phyloP scores from a whole-genome alignment of 2,888 invertebrate species.

The Octodonta nipae region DNA sequence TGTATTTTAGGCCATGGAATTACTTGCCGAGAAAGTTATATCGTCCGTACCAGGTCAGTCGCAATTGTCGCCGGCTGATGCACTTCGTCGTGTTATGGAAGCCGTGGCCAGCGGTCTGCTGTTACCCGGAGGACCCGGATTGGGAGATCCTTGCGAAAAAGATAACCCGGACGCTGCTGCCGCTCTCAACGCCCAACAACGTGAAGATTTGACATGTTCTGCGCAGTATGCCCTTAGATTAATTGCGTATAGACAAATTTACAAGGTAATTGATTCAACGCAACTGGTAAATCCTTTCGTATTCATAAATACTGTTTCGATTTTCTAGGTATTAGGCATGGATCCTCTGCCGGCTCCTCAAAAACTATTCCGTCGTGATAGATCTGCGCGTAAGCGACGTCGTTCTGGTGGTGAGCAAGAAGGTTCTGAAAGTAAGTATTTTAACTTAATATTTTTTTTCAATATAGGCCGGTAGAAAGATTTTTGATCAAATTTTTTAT shows the following conservation, averaged over 20 bases:
- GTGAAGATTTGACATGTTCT: constrained; percentile 91
- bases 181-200: constrained; percentile 73
- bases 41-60: constrained; percentile 57
- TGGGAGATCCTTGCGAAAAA: constrained; percentile 96
- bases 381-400: constrained; percentile 73
- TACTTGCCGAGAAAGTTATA: constrained; percentile 88
- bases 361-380: constrained; percentile 56
- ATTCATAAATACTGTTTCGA: too few species aligned
- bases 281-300: too few species aligned
- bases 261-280: too few species aligned
- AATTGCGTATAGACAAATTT: constrained; percentile 93
- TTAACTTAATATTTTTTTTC: too few species aligned
- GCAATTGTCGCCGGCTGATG: constrained; percentile 84
- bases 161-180: constrained; percentile 76
- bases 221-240: constrained; percentile 89
- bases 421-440: constrained; percentile 51
- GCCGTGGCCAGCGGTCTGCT: constrained; percentile 86
- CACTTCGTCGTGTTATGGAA: constrained; percentile 87
- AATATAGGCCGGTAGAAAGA: too few species aligned
- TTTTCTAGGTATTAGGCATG: constrained; percentile 88
- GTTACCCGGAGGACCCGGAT: constrained; percentile 78
- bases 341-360: constrained; percentile 65
- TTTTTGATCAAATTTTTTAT: too few species aligned
- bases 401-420: constrained; percentile 59
- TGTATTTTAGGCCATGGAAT: constrained; percentile 91